Base-by-base conservation (phyloP, 2,888 invertebrate genomes). In the Pandemis cinnamomeana region DNA sequence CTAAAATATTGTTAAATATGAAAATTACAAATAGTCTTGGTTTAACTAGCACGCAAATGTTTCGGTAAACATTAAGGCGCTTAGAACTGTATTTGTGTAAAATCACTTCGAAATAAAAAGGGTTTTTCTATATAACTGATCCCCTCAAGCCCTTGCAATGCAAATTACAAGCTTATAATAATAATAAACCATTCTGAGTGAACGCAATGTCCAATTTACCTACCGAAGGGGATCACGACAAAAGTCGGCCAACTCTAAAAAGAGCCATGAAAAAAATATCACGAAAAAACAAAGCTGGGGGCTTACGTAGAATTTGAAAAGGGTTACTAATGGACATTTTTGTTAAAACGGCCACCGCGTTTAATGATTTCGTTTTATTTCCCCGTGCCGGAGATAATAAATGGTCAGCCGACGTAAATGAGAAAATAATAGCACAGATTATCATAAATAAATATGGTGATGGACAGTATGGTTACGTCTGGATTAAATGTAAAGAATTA, bases 281-380 rank as follows among this genome's bases (percentile, higher is more conserved):
- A 63, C 76, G 75, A 75, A 82, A 79, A 86, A 78, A 82, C 83
- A 87, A 88, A 87, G 84, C 83, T 80, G 75, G 71, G 76, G 76
- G 84, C 84, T 87, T 83, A 86, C 79, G 82, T 81, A 83, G 80
- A 84, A 86, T 89, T 89, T 89, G 88, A 89, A 82, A 82, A 87
- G 87, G 89, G 88, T 88, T 82, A 79, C 83, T 87, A 86, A 89
- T 87, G 84, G 86, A 85, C 86, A 86, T 87, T 89, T 87, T 87
- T 87, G 87, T 85, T 75, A 77, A 87, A 86, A 86, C 80, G 83
- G 84, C 83, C 82, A 82, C 81, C 81, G 81, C 78, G 83, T 72
- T 81, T 85, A 86, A 87, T 85, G 84, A 75, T 78, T 77, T 62
- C 75, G 76, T 76, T 76, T 74, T 76, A 71, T 76, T 87, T 84